Conservation (phyloP, 2,797 vertebrate genomes). For the Characodon lateralis region DNA sequence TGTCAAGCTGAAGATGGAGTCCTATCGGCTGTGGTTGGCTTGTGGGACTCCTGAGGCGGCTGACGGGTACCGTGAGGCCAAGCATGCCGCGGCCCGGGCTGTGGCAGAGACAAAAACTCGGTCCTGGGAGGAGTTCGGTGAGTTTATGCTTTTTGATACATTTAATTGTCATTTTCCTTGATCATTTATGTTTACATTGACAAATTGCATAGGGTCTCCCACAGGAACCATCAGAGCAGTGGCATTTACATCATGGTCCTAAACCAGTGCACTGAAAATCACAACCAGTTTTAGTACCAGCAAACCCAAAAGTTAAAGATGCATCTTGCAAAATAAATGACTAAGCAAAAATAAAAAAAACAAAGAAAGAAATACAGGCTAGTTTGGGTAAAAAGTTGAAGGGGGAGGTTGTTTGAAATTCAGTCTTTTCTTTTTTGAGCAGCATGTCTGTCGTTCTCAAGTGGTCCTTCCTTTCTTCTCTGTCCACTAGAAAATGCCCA, state of each 20-base stretch:
- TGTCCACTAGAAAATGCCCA: constrained; percentile 23
- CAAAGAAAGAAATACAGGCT: not conserved
- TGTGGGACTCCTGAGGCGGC: too few species aligned
- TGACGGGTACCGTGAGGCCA: too few species aligned
- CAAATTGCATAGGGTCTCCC: not conserved
- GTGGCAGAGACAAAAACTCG: too few species aligned
- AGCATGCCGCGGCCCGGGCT: too few species aligned
- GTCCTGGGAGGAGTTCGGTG: too few species aligned
- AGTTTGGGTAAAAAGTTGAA: not conserved
- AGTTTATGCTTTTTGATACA: too few species aligned
- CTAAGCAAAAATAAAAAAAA: not conserved
- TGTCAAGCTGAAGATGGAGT: too few species aligned
- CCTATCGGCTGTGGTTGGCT: too few species aligned
- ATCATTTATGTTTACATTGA: too few species aligned
- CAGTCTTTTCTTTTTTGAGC: constrained; percentile 33
- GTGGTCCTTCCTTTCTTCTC: constrained; percentile 14
- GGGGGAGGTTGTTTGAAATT: constrained; percentile 20
- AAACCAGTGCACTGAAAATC: not conserved
- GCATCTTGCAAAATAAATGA: not conserved
- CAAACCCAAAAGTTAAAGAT: not conserved
- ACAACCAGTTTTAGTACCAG: not conserved
- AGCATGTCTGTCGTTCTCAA: constrained; percentile 24
- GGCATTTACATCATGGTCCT: not conserved
- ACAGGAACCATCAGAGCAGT: not conserved
- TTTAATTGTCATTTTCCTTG: too few species aligned